Evolutionary conservation across 2,888 invertebrate genomes (phyloP).

Genomic region (Tanypteryx hageni): DNA sequence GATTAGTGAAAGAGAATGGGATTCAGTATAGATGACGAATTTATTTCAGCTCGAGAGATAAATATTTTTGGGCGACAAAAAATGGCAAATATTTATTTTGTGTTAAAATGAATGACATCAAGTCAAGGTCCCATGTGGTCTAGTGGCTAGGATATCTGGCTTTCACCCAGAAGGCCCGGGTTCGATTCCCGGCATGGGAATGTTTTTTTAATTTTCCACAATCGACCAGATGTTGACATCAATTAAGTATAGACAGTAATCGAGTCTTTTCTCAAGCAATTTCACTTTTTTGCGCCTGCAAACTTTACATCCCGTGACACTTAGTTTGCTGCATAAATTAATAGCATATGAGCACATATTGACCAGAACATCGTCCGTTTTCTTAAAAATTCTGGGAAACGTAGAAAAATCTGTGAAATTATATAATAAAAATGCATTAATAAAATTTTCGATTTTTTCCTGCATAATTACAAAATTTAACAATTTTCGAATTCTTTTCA

Average conservation of each 20-base stretch:
- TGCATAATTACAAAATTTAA: background rate
- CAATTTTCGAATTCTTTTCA: background rate
- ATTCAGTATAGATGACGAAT: too few species aligned
- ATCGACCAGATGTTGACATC: background rate
- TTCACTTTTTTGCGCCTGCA: background rate
- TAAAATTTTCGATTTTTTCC: background rate
- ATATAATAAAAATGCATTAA: background rate
- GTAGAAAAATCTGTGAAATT: background rate
- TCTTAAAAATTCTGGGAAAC: background rate
- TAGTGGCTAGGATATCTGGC: background rate
- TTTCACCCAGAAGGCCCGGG: background rate
- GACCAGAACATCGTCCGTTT: too few species aligned
- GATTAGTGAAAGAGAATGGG: too few species aligned
- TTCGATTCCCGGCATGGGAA: background rate
- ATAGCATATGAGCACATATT: too few species aligned
- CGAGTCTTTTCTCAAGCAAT: background rate
- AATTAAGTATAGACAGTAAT: background rate
- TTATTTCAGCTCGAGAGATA: too few species aligned
- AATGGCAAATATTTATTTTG: too few species aligned
- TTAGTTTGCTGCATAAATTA: background rate
- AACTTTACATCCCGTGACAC: background rate
- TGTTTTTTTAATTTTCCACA: background rate
- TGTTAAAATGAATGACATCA: too few species aligned
- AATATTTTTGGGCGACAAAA: too few species aligned
- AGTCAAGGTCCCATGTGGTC: background rate